phyloP scores from a whole-genome alignment of 2,888 invertebrate species.

The Drosophila melanosoma region DNA sequence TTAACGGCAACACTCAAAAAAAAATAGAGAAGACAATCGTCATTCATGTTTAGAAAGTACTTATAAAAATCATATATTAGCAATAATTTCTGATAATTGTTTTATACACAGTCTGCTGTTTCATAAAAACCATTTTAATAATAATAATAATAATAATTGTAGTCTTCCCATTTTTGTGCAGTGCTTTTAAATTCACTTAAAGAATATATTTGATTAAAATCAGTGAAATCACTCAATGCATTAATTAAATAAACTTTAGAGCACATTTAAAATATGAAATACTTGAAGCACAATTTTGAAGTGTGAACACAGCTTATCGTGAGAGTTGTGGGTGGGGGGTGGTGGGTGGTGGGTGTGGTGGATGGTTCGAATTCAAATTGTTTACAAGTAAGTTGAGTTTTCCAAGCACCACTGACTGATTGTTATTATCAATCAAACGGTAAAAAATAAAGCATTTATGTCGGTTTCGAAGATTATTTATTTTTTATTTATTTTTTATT shows the following conservation, averaged over 20 bases:
- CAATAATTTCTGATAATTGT: too few relatives aligned
- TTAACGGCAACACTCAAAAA: not conserved
- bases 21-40: not conserved
- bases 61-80: too few relatives aligned
- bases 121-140: not conserved
- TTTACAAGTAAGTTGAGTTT: not conserved
- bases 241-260: not conserved
- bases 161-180: not conserved
- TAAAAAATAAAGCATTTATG: not conserved
- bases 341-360: too few relatives aligned
- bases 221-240: not conserved
- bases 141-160: not conserved
- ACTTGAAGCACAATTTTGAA: not conserved
- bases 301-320: not conserved
- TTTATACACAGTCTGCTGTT: not conserved
- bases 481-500: too few relatives aligned
- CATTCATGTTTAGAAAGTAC: not conserved
- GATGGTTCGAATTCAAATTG: not conserved
- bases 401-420: not conserved
- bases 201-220: not conserved
- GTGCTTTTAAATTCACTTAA: not conserved
- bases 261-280: not conserved
- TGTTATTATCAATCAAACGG: not conserved
- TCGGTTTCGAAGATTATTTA: not conserved
- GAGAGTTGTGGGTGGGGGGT: not conserved